Base-by-base conservation (phyloP, 2,888 invertebrate species). In the Zaprionus lineosus region DNA sequence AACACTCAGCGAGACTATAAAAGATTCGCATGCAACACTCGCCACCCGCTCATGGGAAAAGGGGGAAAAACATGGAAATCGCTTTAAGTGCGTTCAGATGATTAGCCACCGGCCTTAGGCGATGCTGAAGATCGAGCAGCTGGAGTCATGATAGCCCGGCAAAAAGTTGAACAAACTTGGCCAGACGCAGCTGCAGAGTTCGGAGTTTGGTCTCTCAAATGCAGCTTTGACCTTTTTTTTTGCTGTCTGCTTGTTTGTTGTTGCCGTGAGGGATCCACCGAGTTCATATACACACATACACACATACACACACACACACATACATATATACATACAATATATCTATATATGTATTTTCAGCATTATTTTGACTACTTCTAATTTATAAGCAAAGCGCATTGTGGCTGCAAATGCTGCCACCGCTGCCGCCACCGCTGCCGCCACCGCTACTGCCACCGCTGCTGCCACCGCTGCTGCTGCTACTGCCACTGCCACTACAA, bases 341-440 rank as follows among this genome's bases (percentile, higher is more conserved):
- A n/a, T n/a, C n/a, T n/a, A n/a, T n/a, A n/a, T n/a, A n/a, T n/a
- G n/a, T n/a, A n/a, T n/a, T n/a, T n/a, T n/a, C n/a, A n/a, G n/a
- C n/a, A 79, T 81, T 85, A 84, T 86, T 81, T 86, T 76, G 86
- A 67, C 56, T 86, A 62, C 84, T 81, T 84, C 81, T 73, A 86
- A 86, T 81, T 81, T 81, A 86, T 86, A 83, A 78, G 81, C 78
- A 55, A 64, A 48, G 64, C 52, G 62, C 65, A 73, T 61, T 61
- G 58, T 76, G n/a, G n/a, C n/a, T n/a, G n/a, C n/a, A n/a, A n/a
- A n/a, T n/a, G n/a, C n/a, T n/a, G n/a, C n/a, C n/a, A n/a, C n/a
- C n/a, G 24, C 31, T 18, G 26, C 21, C 15, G 24, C 24, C 12
- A 12, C 9, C 5, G 37, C 19, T 9, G 21, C 7, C 12, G 11